phyloP scores from a whole-genome alignment of 2,888 invertebrate genomes.

The Netelia fuscicornis region DNA sequence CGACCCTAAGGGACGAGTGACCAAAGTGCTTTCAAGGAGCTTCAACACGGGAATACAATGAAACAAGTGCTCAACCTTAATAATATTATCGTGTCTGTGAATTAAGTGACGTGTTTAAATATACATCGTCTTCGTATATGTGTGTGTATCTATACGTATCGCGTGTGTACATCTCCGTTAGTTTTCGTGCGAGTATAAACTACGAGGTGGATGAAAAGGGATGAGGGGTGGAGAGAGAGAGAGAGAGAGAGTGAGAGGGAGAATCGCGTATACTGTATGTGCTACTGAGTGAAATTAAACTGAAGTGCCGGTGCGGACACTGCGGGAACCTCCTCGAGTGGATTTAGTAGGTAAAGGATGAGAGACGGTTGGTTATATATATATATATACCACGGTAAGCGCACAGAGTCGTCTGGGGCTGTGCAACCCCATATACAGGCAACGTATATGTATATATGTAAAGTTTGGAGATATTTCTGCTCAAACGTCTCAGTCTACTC shows the following conservation, averaged over 20 bases:
- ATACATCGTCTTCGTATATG: conserved; percentile 8
- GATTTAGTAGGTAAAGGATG: conserved; percentile 66
- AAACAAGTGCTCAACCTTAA: conserved; percentile 58
- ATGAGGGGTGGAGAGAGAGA: conserved; percentile 37
- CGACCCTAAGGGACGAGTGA: conserved; percentile 23
- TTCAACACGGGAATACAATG: conserved; percentile 21
- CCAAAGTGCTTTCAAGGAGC: conserved; percentile 43
- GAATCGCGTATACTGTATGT: conserved; percentile 30
- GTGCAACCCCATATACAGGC: conserved; percentile 4
- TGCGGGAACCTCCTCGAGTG: conserved; percentile 53
- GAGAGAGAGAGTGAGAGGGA: background rate
- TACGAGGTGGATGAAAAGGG: conserved; percentile 38
- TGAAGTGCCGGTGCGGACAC: conserved; percentile 58
- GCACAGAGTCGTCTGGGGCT: conserved; percentile 50
- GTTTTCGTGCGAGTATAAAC: conserved; percentile 34
- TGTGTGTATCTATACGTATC: conserved; percentile 14
- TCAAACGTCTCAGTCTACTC: too few relatives aligned
- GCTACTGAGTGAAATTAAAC: conserved; percentile 62
- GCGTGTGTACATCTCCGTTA: conserved; percentile 25
- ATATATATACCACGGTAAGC: conserved; percentile 9
- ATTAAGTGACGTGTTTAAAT: conserved; percentile 44
- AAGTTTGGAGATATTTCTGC: too few relatives aligned
- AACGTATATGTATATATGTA: background rate
- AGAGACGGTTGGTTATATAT: conserved; percentile 38
- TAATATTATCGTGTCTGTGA: conserved; percentile 28